Conservation (phyloP, 2,797 vertebrate species). For the Anguilla megastoma region DNA sequence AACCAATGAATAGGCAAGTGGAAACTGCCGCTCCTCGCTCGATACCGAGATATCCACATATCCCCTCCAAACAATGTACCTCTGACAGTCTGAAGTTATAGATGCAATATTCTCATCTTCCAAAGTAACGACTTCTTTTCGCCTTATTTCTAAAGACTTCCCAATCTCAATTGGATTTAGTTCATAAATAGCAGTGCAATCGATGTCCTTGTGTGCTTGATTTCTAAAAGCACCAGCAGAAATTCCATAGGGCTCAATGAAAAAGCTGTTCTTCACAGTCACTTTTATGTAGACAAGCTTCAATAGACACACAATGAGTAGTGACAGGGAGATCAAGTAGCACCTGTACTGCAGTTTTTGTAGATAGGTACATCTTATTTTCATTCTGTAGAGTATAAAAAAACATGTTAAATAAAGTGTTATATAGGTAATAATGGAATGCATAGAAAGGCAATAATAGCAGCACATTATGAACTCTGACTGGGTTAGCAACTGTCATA, state of each 20-base stretch:
- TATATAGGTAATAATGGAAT: background rate
- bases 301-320: slow-evolving; percentile 78
- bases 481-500: background rate
- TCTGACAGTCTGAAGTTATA: slow-evolving; percentile 75
- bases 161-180: slow-evolving; percentile 86
- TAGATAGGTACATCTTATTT: slow-evolving; percentile 67
- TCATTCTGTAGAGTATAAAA: slow-evolving; percentile 79
- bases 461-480: background rate
- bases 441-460: background rate
- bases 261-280: slow-evolving; percentile 62
- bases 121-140: slow-evolving; percentile 72
- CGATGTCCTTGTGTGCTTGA: slow-evolving; percentile 67
- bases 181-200: slow-evolving; percentile 84
- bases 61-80: slow-evolving; percentile 69
- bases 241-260: slow-evolving; percentile 76
- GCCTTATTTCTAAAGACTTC: slow-evolving; percentile 81
- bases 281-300: slow-evolving; percentile 72
- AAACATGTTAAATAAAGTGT: background rate
- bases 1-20: slow-evolving; percentile 87
- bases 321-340: slow-evolving; percentile 69
- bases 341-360: slow-evolving; percentile 68
- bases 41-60: slow-evolving; percentile 73
- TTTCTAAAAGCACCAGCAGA: slow-evolving; percentile 65
- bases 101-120: slow-evolving; percentile 74
- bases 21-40: slow-evolving; percentile 75